Evolutionary conservation across 2,888 invertebrate species (phyloP).

Genomic region (Spodoptera exigua): DNA sequence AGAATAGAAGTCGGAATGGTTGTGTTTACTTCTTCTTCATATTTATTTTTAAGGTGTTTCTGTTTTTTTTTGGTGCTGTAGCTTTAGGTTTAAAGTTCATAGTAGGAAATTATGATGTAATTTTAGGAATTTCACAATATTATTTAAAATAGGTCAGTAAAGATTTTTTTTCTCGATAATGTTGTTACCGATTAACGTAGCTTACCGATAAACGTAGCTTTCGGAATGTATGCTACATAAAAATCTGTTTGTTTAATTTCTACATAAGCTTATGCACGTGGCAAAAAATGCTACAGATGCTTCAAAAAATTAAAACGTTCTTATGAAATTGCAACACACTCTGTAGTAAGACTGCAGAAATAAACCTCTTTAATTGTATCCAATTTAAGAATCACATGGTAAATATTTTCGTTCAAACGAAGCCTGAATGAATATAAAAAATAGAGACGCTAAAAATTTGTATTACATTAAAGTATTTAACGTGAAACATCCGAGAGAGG

Average conservation of each 20-base stretch:
- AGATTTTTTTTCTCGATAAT: too few relatives aligned
- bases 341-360: slow-evolving; percentile 4
- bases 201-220: too few relatives aligned
- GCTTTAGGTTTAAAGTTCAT: too few relatives aligned
- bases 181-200: too few relatives aligned
- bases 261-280: slow-evolving; percentile 14
- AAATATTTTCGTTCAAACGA: slow-evolving; percentile 11
- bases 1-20: slow-evolving; percentile 25
- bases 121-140: background rate
- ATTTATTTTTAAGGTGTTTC: background rate
- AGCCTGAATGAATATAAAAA: slow-evolving; percentile 39
- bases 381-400: background rate
- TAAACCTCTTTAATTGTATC: slow-evolving; percentile 8
- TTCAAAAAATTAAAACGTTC: too few relatives aligned
- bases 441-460: slow-evolving; percentile 23
- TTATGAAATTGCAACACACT: slow-evolving; percentile 6
- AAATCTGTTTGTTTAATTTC: slow-evolving; percentile 1
- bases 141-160: background rate
- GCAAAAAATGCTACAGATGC: too few relatives aligned
- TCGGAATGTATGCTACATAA: too few relatives aligned
- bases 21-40: slow-evolving; percentile 10
- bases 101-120: too few relatives aligned
- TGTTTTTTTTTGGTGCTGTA: background rate
- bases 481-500: slow-evolving; percentile 28
- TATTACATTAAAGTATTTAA: slow-evolving; percentile 37